Evolutionary conservation across 2,113 vertebrate genomes (phyloP).

Genomic region (Nothocercus nigrocapillus): DNA sequence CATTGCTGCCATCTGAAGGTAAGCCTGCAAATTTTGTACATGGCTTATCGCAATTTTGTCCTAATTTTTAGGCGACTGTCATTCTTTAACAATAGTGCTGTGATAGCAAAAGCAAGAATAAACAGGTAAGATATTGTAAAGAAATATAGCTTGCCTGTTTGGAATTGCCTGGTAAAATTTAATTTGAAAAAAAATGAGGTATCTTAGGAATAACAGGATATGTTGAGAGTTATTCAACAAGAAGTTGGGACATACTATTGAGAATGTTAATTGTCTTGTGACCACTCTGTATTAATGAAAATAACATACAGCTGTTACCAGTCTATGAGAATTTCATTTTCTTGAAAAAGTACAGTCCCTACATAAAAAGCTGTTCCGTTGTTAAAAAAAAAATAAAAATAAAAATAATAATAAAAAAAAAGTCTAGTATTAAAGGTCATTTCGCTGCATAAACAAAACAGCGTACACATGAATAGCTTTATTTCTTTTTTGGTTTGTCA

Average conservation of each 20-base stretch:
- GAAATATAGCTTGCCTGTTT: neutral
- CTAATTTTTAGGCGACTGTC: neutral
- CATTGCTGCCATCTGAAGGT: slow-evolving; percentile 27
- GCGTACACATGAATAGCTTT: neutral
- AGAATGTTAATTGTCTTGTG: neutral
- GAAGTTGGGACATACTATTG: neutral
- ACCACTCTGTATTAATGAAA: slow-evolving; percentile 23
- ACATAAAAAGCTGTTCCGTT: neutral
- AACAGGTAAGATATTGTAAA: neutral
- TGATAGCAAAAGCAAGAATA: neutral
- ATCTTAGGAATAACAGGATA: neutral
- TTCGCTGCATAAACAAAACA: neutral
- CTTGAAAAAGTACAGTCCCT: neutral
- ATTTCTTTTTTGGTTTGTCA: neutral
- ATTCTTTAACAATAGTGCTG: neutral
- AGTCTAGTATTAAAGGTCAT: neutral
- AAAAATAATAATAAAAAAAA: neutral
- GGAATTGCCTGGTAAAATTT: neutral
- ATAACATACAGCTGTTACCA: neutral
- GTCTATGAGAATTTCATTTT: slow-evolving; percentile 9
- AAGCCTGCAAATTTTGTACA: slow-evolving; percentile 33
- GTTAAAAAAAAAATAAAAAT: neutral
- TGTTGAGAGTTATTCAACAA: neutral
- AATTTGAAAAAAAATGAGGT: neutral
- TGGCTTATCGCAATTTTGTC: neutral